A percentile compares a stretch with the other conserved stretches of the same genome.
These are phyloP conservation scores for Nebria brevicollis DNA, from an alignment of 2,888 invertebrate species.

Conservation along the genomic window DNA sequence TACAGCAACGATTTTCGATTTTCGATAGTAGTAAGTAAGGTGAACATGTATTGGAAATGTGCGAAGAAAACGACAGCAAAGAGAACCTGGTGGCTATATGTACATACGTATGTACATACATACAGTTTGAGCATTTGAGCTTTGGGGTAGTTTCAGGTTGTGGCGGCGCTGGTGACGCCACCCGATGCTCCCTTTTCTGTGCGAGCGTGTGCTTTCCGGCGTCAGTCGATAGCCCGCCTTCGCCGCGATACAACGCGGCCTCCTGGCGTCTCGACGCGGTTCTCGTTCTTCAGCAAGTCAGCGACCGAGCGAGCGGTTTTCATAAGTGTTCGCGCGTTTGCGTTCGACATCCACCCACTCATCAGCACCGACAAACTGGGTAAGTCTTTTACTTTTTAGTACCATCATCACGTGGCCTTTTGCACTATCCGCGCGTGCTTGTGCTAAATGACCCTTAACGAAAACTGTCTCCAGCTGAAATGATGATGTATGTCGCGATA, in stretches of 20 bases:
- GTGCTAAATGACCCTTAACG: slow-evolving; percentile 16
- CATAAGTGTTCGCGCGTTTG: not conserved
- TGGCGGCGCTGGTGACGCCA: slow-evolving; percentile 30
- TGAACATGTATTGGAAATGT: not conserved
- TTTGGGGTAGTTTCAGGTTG: slow-evolving; percentile 6
- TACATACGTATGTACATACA: not conserved
- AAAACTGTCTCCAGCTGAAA: not conserved
- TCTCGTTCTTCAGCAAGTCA: too few species aligned
- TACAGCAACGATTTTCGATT: too few species aligned
- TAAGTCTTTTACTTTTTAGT: not conserved
- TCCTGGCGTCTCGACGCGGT: slow-evolving; percentile 29
- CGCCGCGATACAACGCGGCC: slow-evolving; percentile 53
- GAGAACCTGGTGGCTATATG: not conserved
- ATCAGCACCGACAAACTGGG: too few species aligned
- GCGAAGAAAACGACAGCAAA: not conserved
- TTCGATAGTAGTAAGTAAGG: too few species aligned
- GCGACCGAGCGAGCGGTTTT: not conserved
- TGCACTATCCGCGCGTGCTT: not conserved
- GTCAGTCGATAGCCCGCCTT: slow-evolving; percentile 55
- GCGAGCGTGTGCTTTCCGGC: slow-evolving; percentile 54
- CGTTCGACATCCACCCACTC: not conserved
- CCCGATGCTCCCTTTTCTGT: slow-evolving; percentile 55
- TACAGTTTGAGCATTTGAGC: not conserved
- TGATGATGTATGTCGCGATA: slow-evolving; percentile 14
- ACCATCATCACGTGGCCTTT: not conserved